A percentile compares a stretch with the other conserved stretches of the same genome.
These are phyloP conservation scores for Teleogryllus occipitalis DNA, from an alignment of 1,140 invertebrate species.

Conservation along the genomic window DNA sequence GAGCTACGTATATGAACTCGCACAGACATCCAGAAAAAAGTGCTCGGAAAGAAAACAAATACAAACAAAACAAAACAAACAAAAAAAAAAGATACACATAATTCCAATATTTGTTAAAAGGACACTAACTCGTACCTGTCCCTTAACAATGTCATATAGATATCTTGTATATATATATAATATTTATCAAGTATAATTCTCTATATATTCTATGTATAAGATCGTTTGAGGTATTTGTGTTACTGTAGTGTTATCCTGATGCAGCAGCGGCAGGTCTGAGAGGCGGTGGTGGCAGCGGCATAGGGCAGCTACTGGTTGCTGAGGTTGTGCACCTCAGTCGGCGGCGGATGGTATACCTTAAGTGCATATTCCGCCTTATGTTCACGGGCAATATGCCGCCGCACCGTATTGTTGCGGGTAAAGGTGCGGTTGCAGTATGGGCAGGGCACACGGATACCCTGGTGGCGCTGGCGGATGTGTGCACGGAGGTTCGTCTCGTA, in stretches of 20 bases:
- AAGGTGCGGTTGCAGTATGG: slow-evolving; percentile 83
- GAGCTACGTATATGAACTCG: slow-evolving; percentile 18
- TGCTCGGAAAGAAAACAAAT: slow-evolving; percentile 17
- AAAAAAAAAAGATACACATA: slow-evolving; percentile 18
- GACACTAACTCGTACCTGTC: slow-evolving; percentile 13
- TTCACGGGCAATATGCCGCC: slow-evolving; percentile 77
- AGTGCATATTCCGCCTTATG: slow-evolving; percentile 66
- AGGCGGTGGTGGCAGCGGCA: slow-evolving; percentile 7
- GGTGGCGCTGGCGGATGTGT: slow-evolving; percentile 81
- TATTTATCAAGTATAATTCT: slow-evolving; percentile 21
- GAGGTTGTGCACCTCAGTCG: slow-evolving; percentile 19
- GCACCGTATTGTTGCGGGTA: slow-evolving; percentile 82
- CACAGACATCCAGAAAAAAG: slow-evolving; percentile 21
- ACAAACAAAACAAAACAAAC: slow-evolving; percentile 13
- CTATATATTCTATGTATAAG: slow-evolving; percentile 21
- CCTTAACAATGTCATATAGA: slow-evolving; percentile 20
- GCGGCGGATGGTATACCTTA: slow-evolving; percentile 53
- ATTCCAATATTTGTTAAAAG: slow-evolving; percentile 15
- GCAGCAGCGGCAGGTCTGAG: slow-evolving; percentile 2
- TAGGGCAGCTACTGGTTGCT: slow-evolving; percentile 18
- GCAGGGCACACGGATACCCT: slow-evolving; percentile 79
- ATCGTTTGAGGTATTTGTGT: slow-evolving; percentile 23
- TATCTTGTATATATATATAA: slow-evolving; percentile 22
- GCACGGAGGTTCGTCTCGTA: slow-evolving; percentile 86
- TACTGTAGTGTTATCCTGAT: slow-evolving; percentile 20